A percentile compares a stretch with the other conserved stretches of the same genome.
Evolutionary conservation across 2,797 vertebrate species (phyloP).

Genomic region (Sphenodon punctatus): DNA sequence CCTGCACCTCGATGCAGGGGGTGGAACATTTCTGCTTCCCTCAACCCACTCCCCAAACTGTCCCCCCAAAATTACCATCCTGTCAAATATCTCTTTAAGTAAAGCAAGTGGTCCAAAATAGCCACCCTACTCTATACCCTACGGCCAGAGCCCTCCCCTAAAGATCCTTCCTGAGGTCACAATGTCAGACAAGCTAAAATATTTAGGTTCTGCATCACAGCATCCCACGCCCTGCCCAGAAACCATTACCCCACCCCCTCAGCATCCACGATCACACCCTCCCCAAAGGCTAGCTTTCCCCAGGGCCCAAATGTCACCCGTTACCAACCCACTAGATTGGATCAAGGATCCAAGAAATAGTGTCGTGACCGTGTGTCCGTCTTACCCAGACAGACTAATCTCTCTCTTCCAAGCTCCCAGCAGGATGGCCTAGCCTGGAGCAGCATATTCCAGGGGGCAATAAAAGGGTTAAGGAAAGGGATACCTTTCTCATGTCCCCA

Average conservation of each 20-base stretch:
- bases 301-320: background rate
- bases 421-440: background rate
- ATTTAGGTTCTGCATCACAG: background rate
- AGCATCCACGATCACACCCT: background rate
- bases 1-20: background rate
- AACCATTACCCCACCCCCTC: background rate
- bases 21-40: background rate
- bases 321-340: slow-evolving; percentile 58
- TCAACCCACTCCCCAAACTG: background rate
- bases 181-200: background rate
- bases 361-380: background rate
- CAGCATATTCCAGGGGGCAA: background rate
- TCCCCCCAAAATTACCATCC: slow-evolving; percentile 10
- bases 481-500: slow-evolving; percentile 76
- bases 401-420: too few species aligned
- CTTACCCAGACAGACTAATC: slow-evolving; percentile 26
- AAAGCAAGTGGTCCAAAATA: background rate
- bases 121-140: background rate
- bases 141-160: background rate
- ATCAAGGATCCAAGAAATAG: slow-evolving; percentile 55
- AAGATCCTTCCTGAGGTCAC: background rate
- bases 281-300: slow-evolving; percentile 15
- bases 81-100: background rate
- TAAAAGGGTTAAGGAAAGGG: slow-evolving; percentile 63
- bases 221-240: background rate